Conservation (phyloP, 2,888 invertebrate species). For the Teleogryllus oceanicus region DNA sequence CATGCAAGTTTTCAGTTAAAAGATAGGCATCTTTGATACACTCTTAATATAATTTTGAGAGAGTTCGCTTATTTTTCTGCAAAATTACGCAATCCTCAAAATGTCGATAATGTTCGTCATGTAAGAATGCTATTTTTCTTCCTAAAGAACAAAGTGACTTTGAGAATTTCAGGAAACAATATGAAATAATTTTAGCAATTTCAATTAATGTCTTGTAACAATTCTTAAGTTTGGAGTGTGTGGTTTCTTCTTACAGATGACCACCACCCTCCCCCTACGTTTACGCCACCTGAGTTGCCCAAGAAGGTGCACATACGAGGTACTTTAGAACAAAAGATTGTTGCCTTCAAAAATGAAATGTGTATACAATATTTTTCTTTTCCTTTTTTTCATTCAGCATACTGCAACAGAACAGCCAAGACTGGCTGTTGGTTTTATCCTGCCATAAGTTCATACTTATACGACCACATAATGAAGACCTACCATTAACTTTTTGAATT, state of each 20-base stretch:
- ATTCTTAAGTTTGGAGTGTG: conserved; percentile 29
- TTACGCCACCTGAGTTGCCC: conserved; percentile 98
- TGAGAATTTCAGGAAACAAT: background rate
- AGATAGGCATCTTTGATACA: too few relatives aligned
- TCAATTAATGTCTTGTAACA: background rate
- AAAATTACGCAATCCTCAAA: too few relatives aligned
- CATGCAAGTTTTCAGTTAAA: too few relatives aligned
- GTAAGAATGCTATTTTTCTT: conserved; percentile 5
- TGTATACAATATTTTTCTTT: too few relatives aligned
- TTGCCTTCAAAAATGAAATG: conserved; percentile 11
- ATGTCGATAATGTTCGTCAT: background rate
- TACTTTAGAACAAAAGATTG: conserved; percentile 49
- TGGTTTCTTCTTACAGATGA: conserved; percentile 77
- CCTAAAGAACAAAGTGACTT: conserved; percentile 3
- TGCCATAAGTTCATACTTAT: too few relatives aligned
- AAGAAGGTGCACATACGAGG: conserved; percentile 98
- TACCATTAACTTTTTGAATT: too few relatives aligned
- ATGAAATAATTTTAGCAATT: background rate
- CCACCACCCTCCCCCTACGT: conserved; percentile 95
- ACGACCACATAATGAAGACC: too few relatives aligned
- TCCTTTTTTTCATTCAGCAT: background rate
- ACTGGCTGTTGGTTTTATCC: conserved; percentile 18
- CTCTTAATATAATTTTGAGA: too few relatives aligned
- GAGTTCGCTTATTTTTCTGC: too few relatives aligned
- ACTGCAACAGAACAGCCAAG: conserved; percentile 22